A percentile compares a stretch with the other conserved stretches of the same genome.
Evolutionary conservation across 1,140 invertebrate species (phyloP).

Genomic region (Saxidomus purpurata): DNA sequence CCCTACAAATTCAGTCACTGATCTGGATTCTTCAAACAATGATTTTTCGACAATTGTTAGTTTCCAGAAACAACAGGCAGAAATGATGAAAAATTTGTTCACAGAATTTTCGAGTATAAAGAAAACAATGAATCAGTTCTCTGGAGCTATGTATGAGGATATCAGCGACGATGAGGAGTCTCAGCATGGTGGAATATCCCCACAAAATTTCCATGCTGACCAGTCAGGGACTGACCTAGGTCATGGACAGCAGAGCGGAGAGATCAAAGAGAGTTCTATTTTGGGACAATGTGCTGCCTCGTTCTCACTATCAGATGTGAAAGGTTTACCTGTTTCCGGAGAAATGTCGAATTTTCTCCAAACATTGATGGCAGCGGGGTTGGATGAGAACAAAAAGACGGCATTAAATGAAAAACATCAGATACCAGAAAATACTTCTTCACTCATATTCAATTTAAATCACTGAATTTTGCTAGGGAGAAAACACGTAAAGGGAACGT

Average conservation of each 20-base stretch:
- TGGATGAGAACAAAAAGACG: no score
- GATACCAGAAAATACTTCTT: no score
- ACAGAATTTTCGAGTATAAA: background rate
- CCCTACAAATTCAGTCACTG: no score
- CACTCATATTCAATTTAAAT: no score
- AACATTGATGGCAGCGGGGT: no score
- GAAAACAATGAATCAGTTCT: background rate
- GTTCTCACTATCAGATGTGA: constrained; percentile 18
- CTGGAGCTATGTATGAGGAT: background rate
- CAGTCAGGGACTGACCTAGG: constrained; percentile 4
- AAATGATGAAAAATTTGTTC: background rate
- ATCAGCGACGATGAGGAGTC: background rate
- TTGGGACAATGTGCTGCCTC: constrained; percentile 35
- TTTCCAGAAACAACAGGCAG: constrained; percentile 27
- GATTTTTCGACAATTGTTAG: background rate
- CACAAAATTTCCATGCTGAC: constrained; percentile 17
- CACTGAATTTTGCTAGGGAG: no score
- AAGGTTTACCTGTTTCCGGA: constrained; percentile 1
- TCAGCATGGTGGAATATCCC: background rate
- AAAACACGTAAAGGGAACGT: no score
- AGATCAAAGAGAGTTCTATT: background rate
- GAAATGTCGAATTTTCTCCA: no score
- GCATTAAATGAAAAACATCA: no score
- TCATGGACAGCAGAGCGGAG: background rate
- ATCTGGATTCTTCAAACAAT: background rate